Evolutionary conservation across 2,888 invertebrate species (phyloP).

Genomic region (Agrochola macilenta): DNA sequence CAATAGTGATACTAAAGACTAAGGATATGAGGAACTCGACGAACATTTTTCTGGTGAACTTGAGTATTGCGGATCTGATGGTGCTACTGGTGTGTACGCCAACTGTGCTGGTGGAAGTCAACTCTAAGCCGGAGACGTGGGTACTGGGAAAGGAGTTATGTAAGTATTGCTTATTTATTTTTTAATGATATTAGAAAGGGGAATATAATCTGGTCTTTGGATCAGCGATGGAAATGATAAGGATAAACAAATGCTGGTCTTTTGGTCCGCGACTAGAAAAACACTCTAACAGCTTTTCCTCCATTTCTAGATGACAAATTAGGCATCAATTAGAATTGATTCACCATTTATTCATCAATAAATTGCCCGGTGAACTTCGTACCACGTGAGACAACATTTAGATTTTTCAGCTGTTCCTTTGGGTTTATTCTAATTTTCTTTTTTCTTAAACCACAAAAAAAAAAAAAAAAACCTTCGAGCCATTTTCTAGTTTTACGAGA

Average conservation of each 20-base stretch:
- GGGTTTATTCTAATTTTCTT: too few relatives aligned
- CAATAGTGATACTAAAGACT: slow-evolving; percentile 97
- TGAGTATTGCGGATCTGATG: slow-evolving; percentile 97
- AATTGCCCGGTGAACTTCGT: too few relatives aligned
- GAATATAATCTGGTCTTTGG: neutral
- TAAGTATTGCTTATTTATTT: slow-evolving; percentile 91
- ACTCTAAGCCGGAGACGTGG: slow-evolving; percentile 97
- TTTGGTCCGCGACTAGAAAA: neutral
- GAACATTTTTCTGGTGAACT: slow-evolving; percentile 98
- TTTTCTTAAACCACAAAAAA: too few relatives aligned
- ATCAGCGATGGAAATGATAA: neutral
- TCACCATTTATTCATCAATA: neutral
- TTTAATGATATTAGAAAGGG: neutral
- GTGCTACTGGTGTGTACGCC: slow-evolving; percentile 98
- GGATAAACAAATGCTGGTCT: neutral
- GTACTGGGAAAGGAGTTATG: slow-evolving; percentile 97
- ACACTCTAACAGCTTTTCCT: neutral
- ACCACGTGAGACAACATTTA: too few relatives aligned
- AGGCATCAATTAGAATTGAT: neutral
- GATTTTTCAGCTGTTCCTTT: too few relatives aligned
- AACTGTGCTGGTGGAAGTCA: slow-evolving; percentile 98
- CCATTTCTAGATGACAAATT: neutral
- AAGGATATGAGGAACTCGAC: slow-evolving; percentile 98
- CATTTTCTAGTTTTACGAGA: too few relatives aligned
- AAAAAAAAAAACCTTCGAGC: too few relatives aligned